These are phyloP conservation scores for Apodemia zela DNA, from an alignment of 2,888 invertebrate genomes.

Conservation along the genomic window DNA sequence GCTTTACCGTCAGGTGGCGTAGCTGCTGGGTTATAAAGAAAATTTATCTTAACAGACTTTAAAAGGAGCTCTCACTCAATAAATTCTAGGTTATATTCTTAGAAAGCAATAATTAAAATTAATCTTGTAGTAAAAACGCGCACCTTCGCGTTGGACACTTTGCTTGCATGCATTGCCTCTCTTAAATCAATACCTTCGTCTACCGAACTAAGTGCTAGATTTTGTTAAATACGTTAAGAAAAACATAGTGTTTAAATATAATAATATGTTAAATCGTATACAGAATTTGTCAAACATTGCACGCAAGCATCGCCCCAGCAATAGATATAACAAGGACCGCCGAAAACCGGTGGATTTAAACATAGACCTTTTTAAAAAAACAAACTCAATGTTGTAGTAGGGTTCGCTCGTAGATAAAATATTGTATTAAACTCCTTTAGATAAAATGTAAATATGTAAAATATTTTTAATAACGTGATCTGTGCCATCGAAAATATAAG, in stretches of 20 bases:
- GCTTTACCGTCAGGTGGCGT: conserved; percentile 40
- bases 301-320: conserved; percentile 59
- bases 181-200: conserved; percentile 24
- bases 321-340: conserved; percentile 73
- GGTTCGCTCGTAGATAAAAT: conserved; percentile 77
- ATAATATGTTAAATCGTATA: conserved; percentile 22
- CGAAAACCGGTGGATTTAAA: conserved; percentile 78
- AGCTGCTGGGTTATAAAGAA: conserved; percentile 51
- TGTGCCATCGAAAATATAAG: conserved; percentile 77
- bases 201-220: conserved; percentile 7
- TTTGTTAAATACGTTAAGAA: conserved; percentile 10
- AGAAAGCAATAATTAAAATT: conserved; percentile 67
- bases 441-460: conserved; percentile 80
- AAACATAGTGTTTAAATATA: conserved; percentile 15
- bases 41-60: conserved; percentile 52
- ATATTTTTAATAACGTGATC: conserved; percentile 77
- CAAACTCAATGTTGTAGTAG: conserved; percentile 81
- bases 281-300: conserved; percentile 36
- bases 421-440: conserved; percentile 78
- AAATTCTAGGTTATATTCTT: conserved; percentile 45
- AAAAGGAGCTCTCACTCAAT: conserved; percentile 48
- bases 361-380: conserved; percentile 76
- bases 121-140: conserved; percentile 72
- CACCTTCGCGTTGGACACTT: conserved; percentile 65
- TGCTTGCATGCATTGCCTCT: conserved; percentile 42